phyloP scores from a whole-genome alignment of 2,797 vertebrate genomes.

The Trachops cirrhosus region DNA sequence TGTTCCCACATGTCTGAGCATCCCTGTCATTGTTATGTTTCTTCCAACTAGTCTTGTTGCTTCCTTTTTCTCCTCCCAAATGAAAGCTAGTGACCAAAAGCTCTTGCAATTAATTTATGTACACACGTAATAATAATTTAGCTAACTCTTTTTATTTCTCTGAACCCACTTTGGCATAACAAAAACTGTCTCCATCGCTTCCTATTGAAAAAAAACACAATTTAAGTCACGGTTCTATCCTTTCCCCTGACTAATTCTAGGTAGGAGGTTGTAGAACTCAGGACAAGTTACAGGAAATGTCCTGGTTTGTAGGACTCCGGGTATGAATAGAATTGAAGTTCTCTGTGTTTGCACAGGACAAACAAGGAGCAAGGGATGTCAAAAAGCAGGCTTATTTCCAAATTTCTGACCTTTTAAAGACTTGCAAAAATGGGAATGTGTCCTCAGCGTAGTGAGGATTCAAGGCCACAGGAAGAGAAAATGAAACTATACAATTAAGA shows the following conservation, averaged over 20 bases:
- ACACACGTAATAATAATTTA: not conserved
- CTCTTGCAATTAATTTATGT: not conserved
- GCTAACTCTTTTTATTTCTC: not conserved
- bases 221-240: not conserved
- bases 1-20: not conserved
- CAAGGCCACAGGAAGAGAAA: slow-evolving; percentile 13
- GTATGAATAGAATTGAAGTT: not conserved
- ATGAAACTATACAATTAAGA: not conserved
- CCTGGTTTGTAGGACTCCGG: not conserved
- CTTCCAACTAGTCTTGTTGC: not conserved
- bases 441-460: not conserved
- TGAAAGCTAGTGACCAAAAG: not conserved
- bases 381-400: not conserved
- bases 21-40: not conserved
- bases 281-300: not conserved
- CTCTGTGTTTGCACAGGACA: slow-evolving; percentile 26
- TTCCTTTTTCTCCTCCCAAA: not conserved
- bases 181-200: not conserved
- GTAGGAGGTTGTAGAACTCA: not conserved
- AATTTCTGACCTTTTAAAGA: slow-evolving; percentile 39
- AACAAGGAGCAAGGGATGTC: slow-evolving; percentile 22
- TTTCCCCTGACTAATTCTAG: not conserved
- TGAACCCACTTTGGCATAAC: not conserved
- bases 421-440: not conserved
- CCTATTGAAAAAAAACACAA: not conserved